These are phyloP conservation scores for Cremastinae sp. DNA, from an alignment of 2,888 invertebrate species.

Conservation along the genomic window DNA sequence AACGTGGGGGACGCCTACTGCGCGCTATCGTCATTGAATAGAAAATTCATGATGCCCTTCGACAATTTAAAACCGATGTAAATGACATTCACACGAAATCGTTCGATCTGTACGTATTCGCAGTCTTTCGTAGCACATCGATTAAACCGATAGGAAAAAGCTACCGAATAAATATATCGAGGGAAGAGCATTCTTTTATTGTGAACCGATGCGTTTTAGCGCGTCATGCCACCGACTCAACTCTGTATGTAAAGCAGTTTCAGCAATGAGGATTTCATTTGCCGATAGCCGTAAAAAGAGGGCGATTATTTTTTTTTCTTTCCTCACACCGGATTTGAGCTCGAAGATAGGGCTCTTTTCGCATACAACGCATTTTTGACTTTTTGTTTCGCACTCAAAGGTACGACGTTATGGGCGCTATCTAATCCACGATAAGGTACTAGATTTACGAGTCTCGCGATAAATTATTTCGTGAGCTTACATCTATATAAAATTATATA, in stretches of 20 bases:
- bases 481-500: too few species aligned
- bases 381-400: constrained; percentile 20
- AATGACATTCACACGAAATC: not conserved
- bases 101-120: not conserved
- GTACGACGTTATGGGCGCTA: constrained; percentile 64
- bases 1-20: not conserved
- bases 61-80: not conserved
- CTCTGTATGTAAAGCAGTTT: constrained; percentile 11
- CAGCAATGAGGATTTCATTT: constrained; percentile 34
- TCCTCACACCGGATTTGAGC: not conserved
- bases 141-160: too few species aligned
- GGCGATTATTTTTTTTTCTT: constrained; percentile 1
- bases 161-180: too few species aligned
- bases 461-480: constrained; percentile 71
- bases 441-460: constrained; percentile 73
- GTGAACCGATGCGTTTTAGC: not conserved
- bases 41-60: not conserved
- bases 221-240: not conserved
- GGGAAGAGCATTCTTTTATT: too few species aligned
- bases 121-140: too few species aligned
- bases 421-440: constrained; percentile 74
- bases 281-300: constrained; percentile 15
- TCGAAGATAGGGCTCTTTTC: constrained; percentile 13
- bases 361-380: too few species aligned
- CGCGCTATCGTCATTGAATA: not conserved